Conservation (phyloP, 1,140 invertebrate genomes). For the Ptiloglossa arizonensis region DNA sequence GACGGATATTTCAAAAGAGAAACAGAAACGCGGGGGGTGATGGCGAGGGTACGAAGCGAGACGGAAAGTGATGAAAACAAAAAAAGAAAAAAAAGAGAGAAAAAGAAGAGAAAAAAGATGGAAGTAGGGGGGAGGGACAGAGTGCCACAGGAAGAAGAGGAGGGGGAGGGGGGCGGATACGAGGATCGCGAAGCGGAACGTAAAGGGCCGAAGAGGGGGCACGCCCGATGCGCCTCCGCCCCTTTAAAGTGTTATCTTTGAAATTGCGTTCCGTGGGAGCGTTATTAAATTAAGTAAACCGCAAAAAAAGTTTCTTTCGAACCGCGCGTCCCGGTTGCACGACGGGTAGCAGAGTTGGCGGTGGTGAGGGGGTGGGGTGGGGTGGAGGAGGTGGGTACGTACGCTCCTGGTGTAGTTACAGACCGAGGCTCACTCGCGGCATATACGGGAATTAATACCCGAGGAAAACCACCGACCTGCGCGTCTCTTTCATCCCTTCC, state of each 20-base stretch:
- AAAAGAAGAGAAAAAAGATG: neutral
- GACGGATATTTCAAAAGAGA: constrained; percentile 41
- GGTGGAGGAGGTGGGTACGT: too few relatives aligned
- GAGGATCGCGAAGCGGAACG: too few relatives aligned
- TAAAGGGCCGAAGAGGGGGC: too few relatives aligned
- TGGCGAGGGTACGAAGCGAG: neutral
- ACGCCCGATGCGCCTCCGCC: neutral
- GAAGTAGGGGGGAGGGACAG: neutral
- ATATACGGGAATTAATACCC: constrained; percentile 58
- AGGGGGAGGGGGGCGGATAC: too few relatives aligned
- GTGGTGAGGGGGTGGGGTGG: too few relatives aligned
- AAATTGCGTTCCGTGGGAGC: constrained; percentile 71
- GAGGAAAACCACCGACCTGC: constrained; percentile 14
- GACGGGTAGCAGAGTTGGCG: too few relatives aligned
- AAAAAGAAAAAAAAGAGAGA: constrained; percentile 35
- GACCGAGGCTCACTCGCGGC: constrained; percentile 15
- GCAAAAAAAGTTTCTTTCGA: constrained; percentile 68
- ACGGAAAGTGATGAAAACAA: constrained; percentile 21
- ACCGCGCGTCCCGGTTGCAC: constrained; percentile 1
- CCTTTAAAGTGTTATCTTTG: constrained; percentile 72
- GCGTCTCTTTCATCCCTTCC: constrained; percentile 31
- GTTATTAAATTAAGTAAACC: constrained; percentile 77
- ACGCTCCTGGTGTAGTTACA: constrained; percentile 17
- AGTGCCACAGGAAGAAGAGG: neutral
- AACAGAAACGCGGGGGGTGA: constrained; percentile 12